Conservation (phyloP, 2,797 vertebrate species). For the Chlorospingus semifuscus region DNA sequence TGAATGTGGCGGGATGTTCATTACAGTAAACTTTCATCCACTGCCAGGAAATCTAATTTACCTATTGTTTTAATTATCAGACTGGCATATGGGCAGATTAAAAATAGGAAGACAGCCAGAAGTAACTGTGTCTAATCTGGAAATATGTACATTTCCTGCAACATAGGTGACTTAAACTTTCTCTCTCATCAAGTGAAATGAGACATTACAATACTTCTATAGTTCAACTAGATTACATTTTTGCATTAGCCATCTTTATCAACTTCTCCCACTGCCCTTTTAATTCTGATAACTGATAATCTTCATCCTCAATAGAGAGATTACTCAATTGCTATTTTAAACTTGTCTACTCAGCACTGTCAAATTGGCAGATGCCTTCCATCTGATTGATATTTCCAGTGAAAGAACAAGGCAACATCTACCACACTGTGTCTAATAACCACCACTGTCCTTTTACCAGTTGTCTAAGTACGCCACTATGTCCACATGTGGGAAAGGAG, state of each 20-base stretch:
- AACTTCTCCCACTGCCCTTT: neutral
- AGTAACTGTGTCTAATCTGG: neutral
- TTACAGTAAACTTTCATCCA: slow-evolving; percentile 17
- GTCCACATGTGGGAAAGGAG: neutral
- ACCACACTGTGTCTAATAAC: neutral
- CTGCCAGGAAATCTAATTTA: slow-evolving; percentile 48
- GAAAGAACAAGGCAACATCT: neutral
- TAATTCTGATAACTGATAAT: neutral
- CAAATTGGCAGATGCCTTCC: neutral
- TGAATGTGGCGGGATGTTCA: neutral
- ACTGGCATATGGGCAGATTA: slow-evolving; percentile 22
- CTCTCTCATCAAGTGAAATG: neutral
- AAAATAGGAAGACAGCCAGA: slow-evolving; percentile 38
- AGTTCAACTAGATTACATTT: neutral
- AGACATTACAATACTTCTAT: neutral
- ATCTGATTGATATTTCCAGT: neutral
- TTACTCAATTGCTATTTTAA: neutral
- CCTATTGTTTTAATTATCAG: slow-evolving; percentile 43
- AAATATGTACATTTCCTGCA: neutral
- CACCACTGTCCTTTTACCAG: neutral
- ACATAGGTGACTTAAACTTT: neutral
- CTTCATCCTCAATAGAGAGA: neutral
- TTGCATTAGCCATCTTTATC: neutral
- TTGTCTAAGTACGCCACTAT: neutral
- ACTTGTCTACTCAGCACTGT: neutral